Evolutionary conservation across 1,140 invertebrate species (phyloP), one percentile per base, ranked within the genome.

Genomic region (Pogonomyrmex californicus): DNA sequence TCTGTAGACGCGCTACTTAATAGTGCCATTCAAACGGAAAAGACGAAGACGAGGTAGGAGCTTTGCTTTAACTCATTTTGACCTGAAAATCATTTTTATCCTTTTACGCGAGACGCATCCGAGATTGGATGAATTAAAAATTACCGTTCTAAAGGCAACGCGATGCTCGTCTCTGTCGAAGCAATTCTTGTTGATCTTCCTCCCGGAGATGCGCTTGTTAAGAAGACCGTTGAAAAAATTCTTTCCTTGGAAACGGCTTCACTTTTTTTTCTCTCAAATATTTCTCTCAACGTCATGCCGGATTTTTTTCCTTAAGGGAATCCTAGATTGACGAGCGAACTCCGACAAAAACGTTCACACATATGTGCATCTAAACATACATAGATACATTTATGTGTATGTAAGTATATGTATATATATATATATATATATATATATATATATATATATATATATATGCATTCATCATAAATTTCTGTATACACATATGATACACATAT

Each of bases 61-160:
- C 66, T 71, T 71, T 17, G 44, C 71, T 17, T 49, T 17, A 44
- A 58, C 5, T 44, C 38, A 56, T 49, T 14, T 60, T 58, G 54
- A 5, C 17, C 17, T 49, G n/a, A 14, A 38, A 41, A 81, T n/a
- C n/a, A 68, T 41, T 33, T 81, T 68, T 77, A 62, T n/a, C 36
- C 12, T 54, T 65, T 30, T 66, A 60, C 41, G 54, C 68, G 33
- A 82, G 36, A 36, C 68, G 68, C 36, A 58, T 82, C 17, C 14
- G 66, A 83, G 68, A 82, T 60, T 82, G 66, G 41, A 73, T 60
- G 54, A 83, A 83, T 83, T 83, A 73, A 83, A 73, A 73, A 83
- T 83, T 73, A 60, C 33, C n/a, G 17, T 83, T 36, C 51, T 58
- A n/a, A 83, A 60, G 33, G 10, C 38, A 83, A 47, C 17, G 38